These are phyloP conservation scores for Melanargia galathea DNA, from an alignment of 2,888 invertebrate genomes.

Conservation along the genomic window DNA sequence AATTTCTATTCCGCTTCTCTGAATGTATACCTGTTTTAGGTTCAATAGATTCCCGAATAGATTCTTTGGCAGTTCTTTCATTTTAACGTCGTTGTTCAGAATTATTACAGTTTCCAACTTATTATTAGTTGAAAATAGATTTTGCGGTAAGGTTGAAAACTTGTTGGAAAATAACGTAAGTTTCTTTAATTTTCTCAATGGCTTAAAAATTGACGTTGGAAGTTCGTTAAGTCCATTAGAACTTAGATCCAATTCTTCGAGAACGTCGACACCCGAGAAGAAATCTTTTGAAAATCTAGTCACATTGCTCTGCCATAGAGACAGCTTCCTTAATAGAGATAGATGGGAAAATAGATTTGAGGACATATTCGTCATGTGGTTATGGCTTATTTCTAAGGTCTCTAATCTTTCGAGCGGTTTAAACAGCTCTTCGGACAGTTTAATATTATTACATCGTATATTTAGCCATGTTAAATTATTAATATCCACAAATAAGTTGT, in stretches of 20 bases:
- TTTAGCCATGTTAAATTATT: constrained; percentile 84
- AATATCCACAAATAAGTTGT: constrained; percentile 83
- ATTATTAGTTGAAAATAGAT: constrained; percentile 81
- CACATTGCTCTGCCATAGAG: constrained; percentile 87
- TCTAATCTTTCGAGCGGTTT: constrained; percentile 80
- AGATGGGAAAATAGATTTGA: constrained; percentile 84
- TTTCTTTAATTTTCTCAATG: constrained; percentile 82
- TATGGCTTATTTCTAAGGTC: constrained; percentile 85
- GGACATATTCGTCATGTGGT: constrained; percentile 84
- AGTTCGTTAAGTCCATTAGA: constrained; percentile 84
- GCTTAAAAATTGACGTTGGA: constrained; percentile 83
- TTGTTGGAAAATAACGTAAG: constrained; percentile 87
- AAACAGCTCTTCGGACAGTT: constrained; percentile 81
- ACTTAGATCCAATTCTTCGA: constrained; percentile 86
- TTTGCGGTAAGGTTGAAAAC: constrained; percentile 83
- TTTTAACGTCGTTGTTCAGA: constrained; percentile 81
- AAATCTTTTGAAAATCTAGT: constrained; percentile 83
- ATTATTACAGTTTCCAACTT: constrained; percentile 80
- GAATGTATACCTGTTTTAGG: constrained; percentile 81
- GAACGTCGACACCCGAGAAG: constrained; percentile 83
- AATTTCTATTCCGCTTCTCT: constrained; percentile 78
- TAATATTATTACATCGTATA: constrained; percentile 83
- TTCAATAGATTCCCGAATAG: constrained; percentile 84
- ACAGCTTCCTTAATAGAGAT: constrained; percentile 82
- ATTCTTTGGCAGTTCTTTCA: constrained; percentile 81